Percentiles rank a stretch among this genome's conserved stretches.
phyloP scores from a whole-genome alignment of 2,797 vertebrate genomes.

The Phataginus tetradactyla region DNA sequence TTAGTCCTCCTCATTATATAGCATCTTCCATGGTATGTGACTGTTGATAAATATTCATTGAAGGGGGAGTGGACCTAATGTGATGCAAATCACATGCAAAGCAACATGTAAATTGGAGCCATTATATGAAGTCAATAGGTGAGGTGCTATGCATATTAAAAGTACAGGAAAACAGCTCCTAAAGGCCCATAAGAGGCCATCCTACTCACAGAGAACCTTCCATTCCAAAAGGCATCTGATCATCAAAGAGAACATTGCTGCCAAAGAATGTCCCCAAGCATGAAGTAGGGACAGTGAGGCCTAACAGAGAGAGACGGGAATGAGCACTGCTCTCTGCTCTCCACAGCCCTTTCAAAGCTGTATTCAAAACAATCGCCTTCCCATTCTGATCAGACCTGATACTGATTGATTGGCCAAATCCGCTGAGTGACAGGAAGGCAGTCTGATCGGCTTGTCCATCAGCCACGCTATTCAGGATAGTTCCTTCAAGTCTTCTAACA shows the following conservation, averaged over 20 bases:
- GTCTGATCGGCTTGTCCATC: not conserved
- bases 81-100: conserved; percentile 81
- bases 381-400: conserved; percentile 29
- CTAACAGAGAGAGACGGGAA: not conserved
- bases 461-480: conserved; percentile 51
- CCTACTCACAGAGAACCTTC: not conserved
- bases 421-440: conserved; percentile 54
- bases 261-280: conserved; percentile 28
- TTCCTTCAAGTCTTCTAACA: not conserved
- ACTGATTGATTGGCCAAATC: conserved; percentile 53
- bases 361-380: not conserved
- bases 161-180: conserved; percentile 39
- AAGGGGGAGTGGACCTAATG: conserved; percentile 60
- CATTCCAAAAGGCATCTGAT: not conserved
- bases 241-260: not conserved
- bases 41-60: conserved; percentile 81
- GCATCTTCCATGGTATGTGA: conserved; percentile 70
- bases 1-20: conserved; percentile 53
- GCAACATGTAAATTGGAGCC: conserved; percentile 76
- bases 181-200: conserved; percentile 33
- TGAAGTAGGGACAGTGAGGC: not conserved
- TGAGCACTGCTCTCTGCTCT: not conserved
- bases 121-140: conserved; percentile 77
- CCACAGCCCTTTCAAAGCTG: not conserved
- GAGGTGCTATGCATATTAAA: conserved; percentile 74